phyloP scores from a whole-genome alignment of 2,888 invertebrate species.

The Leptinotarsa haldemani region DNA sequence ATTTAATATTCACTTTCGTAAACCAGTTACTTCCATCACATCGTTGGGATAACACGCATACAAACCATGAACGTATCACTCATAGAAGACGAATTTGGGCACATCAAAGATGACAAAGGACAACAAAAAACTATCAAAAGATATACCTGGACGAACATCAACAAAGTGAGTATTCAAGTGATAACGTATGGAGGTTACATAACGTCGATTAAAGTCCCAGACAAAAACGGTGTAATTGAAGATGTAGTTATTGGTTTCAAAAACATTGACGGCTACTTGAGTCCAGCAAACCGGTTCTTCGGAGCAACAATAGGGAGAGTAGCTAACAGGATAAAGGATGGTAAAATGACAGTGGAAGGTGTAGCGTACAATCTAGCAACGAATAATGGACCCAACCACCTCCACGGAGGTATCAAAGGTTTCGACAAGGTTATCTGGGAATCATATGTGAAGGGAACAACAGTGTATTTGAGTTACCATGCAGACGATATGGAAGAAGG shows the following conservation, averaged over 20 bases:
- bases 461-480: slow-evolving; percentile 79
- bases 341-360: slow-evolving; percentile 76
- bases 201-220: slow-evolving; percentile 79
- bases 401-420: slow-evolving; percentile 87
- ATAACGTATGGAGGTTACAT: slow-evolving; percentile 87
- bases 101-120: slow-evolving; percentile 54
- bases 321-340: slow-evolving; percentile 83
- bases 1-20: background rate
- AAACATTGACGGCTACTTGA: slow-evolving; percentile 75
- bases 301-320: slow-evolving; percentile 89
- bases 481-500: slow-evolving; percentile 87
- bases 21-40: background rate
- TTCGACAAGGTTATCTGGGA: slow-evolving; percentile 75
- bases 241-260: slow-evolving; percentile 89
- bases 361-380: slow-evolving; percentile 75
- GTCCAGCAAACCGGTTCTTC: slow-evolving; percentile 65
- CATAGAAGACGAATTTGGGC: slow-evolving; percentile 57
- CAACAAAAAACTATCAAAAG: slow-evolving; percentile 67
- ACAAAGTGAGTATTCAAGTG: slow-evolving; percentile 72
- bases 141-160: slow-evolving; percentile 76
- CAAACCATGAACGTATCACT: slow-evolving; percentile 34
- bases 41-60: background rate
- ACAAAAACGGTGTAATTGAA: slow-evolving; percentile 75
- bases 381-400: slow-evolving; percentile 77
- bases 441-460: slow-evolving; percentile 59